Conservation (phyloP, 1,140 invertebrate genomes). For the Drosophila azteca region DNA sequence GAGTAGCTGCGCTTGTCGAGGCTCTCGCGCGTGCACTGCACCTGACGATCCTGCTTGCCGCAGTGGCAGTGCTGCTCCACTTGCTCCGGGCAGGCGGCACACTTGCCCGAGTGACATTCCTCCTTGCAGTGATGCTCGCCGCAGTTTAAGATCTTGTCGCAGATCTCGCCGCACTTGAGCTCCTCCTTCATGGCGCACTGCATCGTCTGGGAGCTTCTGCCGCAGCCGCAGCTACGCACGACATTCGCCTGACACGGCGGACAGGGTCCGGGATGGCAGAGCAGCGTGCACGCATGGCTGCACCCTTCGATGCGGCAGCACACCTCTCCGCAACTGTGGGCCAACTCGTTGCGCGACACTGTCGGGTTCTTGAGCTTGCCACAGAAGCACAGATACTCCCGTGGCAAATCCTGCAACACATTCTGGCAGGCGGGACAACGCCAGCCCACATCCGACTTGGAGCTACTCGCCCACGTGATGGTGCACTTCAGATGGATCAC, state of each 20-base stretch:
- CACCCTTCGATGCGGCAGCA: constrained; percentile 90
- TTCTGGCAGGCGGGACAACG: constrained; percentile 96
- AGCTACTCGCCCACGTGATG: constrained; percentile 94
- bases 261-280: constrained; percentile 96
- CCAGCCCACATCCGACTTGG: constrained; percentile 92
- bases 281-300: constrained; percentile 91
- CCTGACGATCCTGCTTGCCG: constrained; percentile 83
- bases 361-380: constrained; percentile 90
- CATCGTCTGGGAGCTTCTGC: constrained; percentile 87
- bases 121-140: constrained; percentile 89
- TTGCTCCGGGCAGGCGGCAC: constrained; percentile 87
- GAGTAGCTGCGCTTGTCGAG: constrained; percentile 84
- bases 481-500: constrained; percentile 95
- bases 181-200: constrained; percentile 88
- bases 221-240: constrained; percentile 89
- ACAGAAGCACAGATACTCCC: constrained; percentile 93
- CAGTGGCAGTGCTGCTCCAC: constrained; percentile 85
- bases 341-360: constrained; percentile 89
- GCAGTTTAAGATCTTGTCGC: constrained; percentile 90
- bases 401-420: constrained; percentile 87
- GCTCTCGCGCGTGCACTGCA: constrained; percentile 85
- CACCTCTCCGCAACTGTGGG: constrained; percentile 95
- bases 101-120: constrained; percentile 91
- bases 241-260: constrained; percentile 90
- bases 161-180: constrained; percentile 89